These are phyloP conservation scores for Dendrolimus pini DNA, from an alignment of 2,888 invertebrate species.

Conservation along the genomic window DNA sequence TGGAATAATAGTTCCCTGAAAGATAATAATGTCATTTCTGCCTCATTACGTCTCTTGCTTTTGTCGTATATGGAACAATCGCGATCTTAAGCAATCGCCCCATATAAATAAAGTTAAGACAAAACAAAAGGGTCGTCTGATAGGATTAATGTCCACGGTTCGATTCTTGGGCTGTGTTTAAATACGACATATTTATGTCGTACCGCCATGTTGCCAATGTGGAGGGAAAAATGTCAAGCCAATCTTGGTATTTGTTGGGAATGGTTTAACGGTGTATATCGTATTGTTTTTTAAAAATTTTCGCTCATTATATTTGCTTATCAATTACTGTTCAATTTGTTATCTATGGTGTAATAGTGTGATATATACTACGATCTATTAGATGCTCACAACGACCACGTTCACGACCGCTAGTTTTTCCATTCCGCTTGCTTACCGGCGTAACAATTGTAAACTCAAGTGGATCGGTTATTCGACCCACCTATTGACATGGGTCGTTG, in stretches of 20 bases:
- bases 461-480: no score
- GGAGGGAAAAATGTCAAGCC: not conserved
- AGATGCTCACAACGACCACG: no score
- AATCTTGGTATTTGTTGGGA: not conserved
- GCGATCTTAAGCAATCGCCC: conserved; percentile 26
- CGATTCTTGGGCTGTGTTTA: conserved; percentile 21
- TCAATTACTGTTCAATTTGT: not conserved
- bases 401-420: no score
- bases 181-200: conserved; percentile 14
- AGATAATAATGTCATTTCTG: not conserved
- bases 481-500: no score
- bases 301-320: not conserved
- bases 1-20: no score
- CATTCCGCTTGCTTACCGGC: no score
- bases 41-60: conserved; percentile 28
- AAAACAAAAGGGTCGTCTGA: conserved; percentile 47
- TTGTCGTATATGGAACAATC: conserved; percentile 24
- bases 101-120: conserved; percentile 54
- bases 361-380: no score
- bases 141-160: conserved; percentile 45
- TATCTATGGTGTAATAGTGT: not conserved
- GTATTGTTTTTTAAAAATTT: not conserved
- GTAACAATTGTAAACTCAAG: no score
- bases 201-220: not conserved
- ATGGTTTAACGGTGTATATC: not conserved